phyloP scores from a whole-genome alignment of 2,888 invertebrate species.

The Diarsia rubi region DNA sequence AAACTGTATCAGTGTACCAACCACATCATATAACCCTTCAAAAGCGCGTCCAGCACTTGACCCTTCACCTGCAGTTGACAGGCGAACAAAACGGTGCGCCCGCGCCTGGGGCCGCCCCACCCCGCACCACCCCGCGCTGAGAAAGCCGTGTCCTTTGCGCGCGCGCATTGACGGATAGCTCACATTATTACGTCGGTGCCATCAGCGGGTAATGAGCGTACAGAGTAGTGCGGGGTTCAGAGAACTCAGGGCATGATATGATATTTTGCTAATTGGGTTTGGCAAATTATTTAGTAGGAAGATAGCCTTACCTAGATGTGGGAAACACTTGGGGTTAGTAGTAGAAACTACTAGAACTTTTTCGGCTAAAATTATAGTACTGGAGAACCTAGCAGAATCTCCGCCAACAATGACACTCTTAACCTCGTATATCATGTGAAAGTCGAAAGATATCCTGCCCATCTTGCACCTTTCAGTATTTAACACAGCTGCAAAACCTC shows the following conservation, averaged over 20 bases:
- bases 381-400: background rate
- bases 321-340: too few relatives aligned
- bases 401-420: too few relatives aligned
- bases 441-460: background rate
- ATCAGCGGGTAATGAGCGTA: slow-evolving; percentile 81
- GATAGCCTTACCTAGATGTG: background rate
- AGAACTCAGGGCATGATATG: slow-evolving; percentile 11
- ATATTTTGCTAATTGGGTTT: slow-evolving; percentile 22
- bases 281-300: background rate
- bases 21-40: slow-evolving; percentile 46
- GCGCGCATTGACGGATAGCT: slow-evolving; percentile 84
- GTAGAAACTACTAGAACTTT: background rate
- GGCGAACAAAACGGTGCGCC: slow-evolving; percentile 75
- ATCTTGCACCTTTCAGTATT: background rate
- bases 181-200: slow-evolving; percentile 83
- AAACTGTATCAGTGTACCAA: slow-evolving; percentile 47
- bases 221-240: slow-evolving; percentile 64
- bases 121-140: slow-evolving; percentile 73
- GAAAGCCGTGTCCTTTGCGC: slow-evolving; percentile 86
- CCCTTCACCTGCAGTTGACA: slow-evolving; percentile 73
- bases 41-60: slow-evolving; percentile 61
- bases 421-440: background rate
- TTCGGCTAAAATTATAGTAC: background rate
- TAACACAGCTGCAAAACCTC: too few relatives aligned
- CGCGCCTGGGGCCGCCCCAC: slow-evolving; percentile 45